Percentiles rank a stretch among this genome's conserved stretches.
These are phyloP conservation scores for Chloropsis cyanopogon DNA, from an alignment of 2,113 vertebrate species.

Conservation along the genomic window DNA sequence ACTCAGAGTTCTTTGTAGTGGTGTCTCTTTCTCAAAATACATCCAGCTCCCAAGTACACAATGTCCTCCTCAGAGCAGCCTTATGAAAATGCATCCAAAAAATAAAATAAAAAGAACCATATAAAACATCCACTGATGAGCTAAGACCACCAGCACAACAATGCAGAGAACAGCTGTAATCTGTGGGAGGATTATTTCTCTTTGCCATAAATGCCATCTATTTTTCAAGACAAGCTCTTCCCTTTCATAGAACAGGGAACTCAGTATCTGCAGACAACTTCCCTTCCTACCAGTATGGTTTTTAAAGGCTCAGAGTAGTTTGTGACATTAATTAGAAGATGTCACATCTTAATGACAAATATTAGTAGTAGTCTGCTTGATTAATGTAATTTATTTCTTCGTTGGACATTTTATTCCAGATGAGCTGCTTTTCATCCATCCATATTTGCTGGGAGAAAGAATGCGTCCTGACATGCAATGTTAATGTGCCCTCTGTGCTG, in stretches of 20 bases:
- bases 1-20: not conserved
- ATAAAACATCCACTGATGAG: slow-evolving; percentile 40
- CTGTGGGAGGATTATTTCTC: slow-evolving; percentile 28
- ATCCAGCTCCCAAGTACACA: not conserved
- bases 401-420: slow-evolving; percentile 33
- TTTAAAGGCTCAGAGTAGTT: not conserved
- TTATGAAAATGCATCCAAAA: not conserved
- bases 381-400: slow-evolving; percentile 56
- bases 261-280: not conserved
- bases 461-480: not conserved
- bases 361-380: not conserved
- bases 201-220: slow-evolving; percentile 2
- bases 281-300: not conserved
- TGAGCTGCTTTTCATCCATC: slow-evolving; percentile 36
- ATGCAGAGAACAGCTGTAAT: slow-evolving; percentile 38
- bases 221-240: slow-evolving; percentile 11
- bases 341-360: slow-evolving; percentile 45
- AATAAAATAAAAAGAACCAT: not conserved
- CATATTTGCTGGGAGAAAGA: not conserved
- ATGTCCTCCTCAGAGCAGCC: not conserved
- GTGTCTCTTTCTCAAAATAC: not conserved
- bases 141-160: slow-evolving; percentile 24
- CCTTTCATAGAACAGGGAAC: not conserved
- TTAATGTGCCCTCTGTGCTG: slow-evolving; percentile 9
- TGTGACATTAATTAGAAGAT: slow-evolving; percentile 17